These are phyloP conservation scores for Cheilinus undulatus DNA, from an alignment of 2,113 vertebrate genomes.

Conservation along the genomic window DNA sequence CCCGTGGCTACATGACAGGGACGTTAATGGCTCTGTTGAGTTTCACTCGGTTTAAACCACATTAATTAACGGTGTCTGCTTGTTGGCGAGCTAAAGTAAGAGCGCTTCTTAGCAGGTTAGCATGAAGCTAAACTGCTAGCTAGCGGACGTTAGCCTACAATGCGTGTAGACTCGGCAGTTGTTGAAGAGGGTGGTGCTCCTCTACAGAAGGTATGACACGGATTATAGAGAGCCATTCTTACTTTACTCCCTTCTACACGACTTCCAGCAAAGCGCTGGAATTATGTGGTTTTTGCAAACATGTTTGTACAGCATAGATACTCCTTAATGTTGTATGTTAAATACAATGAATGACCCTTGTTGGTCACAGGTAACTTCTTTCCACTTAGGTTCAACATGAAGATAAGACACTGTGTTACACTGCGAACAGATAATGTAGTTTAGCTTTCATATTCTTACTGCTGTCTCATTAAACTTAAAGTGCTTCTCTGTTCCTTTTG, in stretches of 20 bases:
- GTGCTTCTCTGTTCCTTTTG: background rate
- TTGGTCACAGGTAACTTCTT: background rate
- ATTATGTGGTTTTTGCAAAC: background rate
- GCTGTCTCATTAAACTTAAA: background rate
- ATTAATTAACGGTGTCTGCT: background rate
- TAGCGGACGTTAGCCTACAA: constrained; percentile 50
- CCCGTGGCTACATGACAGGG: background rate
- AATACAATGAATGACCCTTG: background rate
- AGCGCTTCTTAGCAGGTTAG: background rate
- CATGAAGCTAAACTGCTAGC: constrained; percentile 35
- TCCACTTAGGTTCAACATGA: background rate
- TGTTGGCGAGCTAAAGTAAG: constrained; percentile 11
- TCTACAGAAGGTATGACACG: constrained; percentile 42
- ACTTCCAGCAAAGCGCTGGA: background rate
- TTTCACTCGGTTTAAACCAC: background rate
- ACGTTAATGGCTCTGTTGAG: constrained; percentile 1
- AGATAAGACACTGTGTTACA: background rate
- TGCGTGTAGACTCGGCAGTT: constrained; percentile 31
- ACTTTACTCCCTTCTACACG: constrained; percentile 5
- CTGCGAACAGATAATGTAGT: background rate
- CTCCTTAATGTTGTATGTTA: background rate
- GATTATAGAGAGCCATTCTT: constrained; percentile 29
- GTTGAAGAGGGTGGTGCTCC: constrained; percentile 58
- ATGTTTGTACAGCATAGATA: background rate
- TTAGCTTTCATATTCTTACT: background rate